Base-by-base conservation (phyloP, 2,113 vertebrate species). In the Lanius ludovicianus region DNA sequence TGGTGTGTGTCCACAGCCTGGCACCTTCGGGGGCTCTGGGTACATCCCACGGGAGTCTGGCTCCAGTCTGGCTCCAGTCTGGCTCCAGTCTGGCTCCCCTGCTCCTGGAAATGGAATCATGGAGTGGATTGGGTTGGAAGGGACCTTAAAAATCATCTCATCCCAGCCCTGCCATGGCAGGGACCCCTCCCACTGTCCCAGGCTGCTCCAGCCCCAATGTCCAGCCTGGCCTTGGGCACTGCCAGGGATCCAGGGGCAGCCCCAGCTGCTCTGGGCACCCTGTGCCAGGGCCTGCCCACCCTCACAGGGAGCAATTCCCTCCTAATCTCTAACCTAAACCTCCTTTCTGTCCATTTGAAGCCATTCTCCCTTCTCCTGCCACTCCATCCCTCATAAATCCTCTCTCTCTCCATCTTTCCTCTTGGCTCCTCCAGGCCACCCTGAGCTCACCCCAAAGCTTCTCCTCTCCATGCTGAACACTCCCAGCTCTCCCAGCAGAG, bases 41-140 rank as follows among this genome's bases (percentile, higher is more conserved):
- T 0, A 1, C 70, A 3, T 7, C 33, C 3, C 30, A 0, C 1
- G 1, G 11, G n/a, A 16, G 13, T 5, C 52, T 55, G 42, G 9
- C 22, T 62, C 19, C 39, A 23, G 19, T 5, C 47, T 63, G n/a
- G 5, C 19, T 65, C 22, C 39, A 37, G 37, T 37, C 37, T 37
- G 37, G 37, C 37, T 37, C 37, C 37, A 18, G 19, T 5, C 47
- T 63, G n/a, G 5, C 19, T 65, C 22, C 39, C 16, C 62, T 55
- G 53, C 39, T 21, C 28, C 73, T 27, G 27, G 17, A 6, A 55
- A 17, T 1, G 4, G 49, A 7, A 7, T 16, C 10, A 0, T 4
- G 13, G 28, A 4, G 11, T 9, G 42, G 1, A 1, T 7, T 37
- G 50, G 52, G 8, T 23, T 12, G 50, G 76, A 27, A 57, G 4